A percentile compares a stretch with the other conserved stretches of the same genome.
phyloP scores from a whole-genome alignment of 2,113 vertebrate genomes.

The Hystrix brachyura region DNA sequence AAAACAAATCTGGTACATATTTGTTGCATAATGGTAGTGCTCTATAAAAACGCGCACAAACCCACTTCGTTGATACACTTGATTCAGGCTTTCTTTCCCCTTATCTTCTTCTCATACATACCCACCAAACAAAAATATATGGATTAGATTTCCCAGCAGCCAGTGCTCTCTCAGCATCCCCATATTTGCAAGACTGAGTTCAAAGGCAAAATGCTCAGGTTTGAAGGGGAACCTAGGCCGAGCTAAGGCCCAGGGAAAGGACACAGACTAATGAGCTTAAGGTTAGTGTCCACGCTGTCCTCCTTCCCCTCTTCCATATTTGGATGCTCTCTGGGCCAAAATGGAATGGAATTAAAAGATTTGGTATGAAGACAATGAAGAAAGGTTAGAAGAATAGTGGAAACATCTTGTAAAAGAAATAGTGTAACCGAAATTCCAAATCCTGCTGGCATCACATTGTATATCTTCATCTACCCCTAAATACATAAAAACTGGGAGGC shows the following conservation, averaged over 20 bases:
- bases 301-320: not conserved
- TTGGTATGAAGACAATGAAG: not conserved
- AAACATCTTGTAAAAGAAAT: not conserved
- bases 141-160: not conserved
- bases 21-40: not conserved
- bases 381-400: not conserved
- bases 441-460: not conserved
- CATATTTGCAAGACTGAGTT: not conserved
- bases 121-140: not conserved
- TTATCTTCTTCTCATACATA: not conserved
- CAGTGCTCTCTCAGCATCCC: not conserved
- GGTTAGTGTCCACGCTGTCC: accelerated
- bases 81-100: not conserved
- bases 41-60: not conserved
- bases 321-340: not conserved
- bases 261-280: not conserved
- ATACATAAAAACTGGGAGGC: not conserved
- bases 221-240: too few species aligned
- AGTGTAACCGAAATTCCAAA: not conserved
- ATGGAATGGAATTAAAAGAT: not conserved
- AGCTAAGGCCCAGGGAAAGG: not conserved
- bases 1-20: not conserved
- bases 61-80: not conserved
- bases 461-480: not conserved
- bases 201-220: not conserved